A percentile compares a stretch with the other conserved stretches of the same genome.
phyloP scores from a whole-genome alignment of 1,140 invertebrate genomes.

The Neodiprion lecontei region DNA sequence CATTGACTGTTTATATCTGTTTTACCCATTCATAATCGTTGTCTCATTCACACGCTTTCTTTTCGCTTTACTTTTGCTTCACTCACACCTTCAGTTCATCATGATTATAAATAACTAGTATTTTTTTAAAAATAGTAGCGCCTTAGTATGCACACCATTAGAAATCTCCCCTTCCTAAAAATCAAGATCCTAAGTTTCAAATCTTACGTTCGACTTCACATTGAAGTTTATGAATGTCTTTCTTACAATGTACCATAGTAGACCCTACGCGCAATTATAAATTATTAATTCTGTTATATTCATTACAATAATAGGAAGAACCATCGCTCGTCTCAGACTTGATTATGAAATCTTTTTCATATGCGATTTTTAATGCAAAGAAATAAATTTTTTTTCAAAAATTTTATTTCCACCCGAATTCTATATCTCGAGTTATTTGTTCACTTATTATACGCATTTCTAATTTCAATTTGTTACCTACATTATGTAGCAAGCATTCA shows the following conservation, averaged over 20 bases:
- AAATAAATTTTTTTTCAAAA: conserved; percentile 27
- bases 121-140: conserved; percentile 43
- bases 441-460: conserved; percentile 15
- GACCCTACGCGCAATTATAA: conserved; percentile 43
- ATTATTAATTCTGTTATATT: conserved; percentile 44
- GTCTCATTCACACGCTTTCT: conserved; percentile 34
- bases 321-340: conserved; percentile 40
- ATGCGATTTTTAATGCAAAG: background rate
- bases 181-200: conserved; percentile 2
- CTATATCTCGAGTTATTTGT: background rate
- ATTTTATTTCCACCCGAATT: conserved; percentile 19
- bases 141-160: conserved; percentile 45
- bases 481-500: conserved; percentile 32
- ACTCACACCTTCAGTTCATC: conserved; percentile 19
- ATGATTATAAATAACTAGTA: conserved; percentile 44
- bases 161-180: conserved; percentile 1
- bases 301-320: conserved; percentile 46
- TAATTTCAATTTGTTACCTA: conserved; percentile 33
- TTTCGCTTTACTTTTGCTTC: conserved; percentile 25
- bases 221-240: conserved; percentile 20
- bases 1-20: conserved; percentile 33
- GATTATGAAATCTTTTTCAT: conserved; percentile 26
- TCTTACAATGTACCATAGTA: conserved; percentile 34
- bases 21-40: conserved; percentile 10
- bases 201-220: conserved; percentile 7